Conservation (phyloP, 2,797 vertebrate genomes). For the Pagetopsis macropterus region DNA sequence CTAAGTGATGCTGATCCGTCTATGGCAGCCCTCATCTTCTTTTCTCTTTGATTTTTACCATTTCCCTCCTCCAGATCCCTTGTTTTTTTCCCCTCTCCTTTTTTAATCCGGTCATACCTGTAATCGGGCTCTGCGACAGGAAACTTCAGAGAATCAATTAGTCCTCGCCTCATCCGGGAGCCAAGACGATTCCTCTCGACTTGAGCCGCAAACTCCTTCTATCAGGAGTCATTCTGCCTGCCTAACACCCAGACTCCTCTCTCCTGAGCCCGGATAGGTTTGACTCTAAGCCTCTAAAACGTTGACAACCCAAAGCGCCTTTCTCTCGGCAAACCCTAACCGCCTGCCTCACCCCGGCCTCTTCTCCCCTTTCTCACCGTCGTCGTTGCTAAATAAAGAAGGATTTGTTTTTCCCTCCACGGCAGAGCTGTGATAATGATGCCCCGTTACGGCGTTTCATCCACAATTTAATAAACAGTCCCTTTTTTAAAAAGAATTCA, state of each 20-base stretch:
- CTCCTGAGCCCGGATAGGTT: constrained; percentile 88
- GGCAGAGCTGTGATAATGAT: constrained; percentile 69
- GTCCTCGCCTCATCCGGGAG: constrained; percentile 84
- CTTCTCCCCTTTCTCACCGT: constrained; percentile 77
- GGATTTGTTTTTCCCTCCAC: constrained; percentile 78
- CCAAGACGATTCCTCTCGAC: constrained; percentile 86
- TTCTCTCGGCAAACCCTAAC: constrained; percentile 81
- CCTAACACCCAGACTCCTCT: constrained; percentile 87
- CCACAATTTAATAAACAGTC: constrained; percentile 83
- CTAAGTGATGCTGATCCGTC: constrained; percentile 79
- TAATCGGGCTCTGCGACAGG: constrained; percentile 83
- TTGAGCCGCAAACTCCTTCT: constrained; percentile 89
- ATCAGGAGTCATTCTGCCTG: constrained; percentile 88
- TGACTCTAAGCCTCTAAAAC: constrained; percentile 89
- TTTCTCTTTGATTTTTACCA: constrained; percentile 81
- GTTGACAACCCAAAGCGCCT: constrained; percentile 89
- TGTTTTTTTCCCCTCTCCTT: constrained; percentile 75
- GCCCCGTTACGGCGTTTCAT: constrained; percentile 69
- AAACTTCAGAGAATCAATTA: constrained; percentile 90
- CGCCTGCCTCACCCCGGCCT: constrained; percentile 78
- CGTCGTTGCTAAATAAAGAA: constrained; percentile 79
- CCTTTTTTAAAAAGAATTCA: constrained; percentile 35
- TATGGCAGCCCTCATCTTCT: constrained; percentile 81
- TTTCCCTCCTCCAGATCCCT: constrained; percentile 82
- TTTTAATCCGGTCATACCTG: constrained; percentile 86